Evolutionary conservation across 2,113 vertebrate species (phyloP).

Genomic region (Corythoichthys haematopterus): DNA sequence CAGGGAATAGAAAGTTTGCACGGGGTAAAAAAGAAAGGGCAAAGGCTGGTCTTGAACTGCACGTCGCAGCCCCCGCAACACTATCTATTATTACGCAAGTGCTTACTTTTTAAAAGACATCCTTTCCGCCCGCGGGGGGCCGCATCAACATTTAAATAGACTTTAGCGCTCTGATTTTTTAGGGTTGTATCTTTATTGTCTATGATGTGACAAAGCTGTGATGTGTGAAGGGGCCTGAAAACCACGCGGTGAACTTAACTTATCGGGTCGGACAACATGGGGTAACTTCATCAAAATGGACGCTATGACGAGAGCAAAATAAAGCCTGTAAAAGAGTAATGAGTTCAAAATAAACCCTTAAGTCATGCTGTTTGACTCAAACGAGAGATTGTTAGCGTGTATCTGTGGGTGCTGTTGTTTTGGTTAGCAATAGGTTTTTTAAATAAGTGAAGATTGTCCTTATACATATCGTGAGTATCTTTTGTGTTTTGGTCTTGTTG

Average conservation of each 20-base stretch:
- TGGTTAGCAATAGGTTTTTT: neutral
- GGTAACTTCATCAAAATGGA: neutral
- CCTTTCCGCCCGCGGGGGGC: slow-evolving; percentile 21
- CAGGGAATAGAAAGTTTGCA: slow-evolving; percentile 19
- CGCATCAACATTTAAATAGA: slow-evolving; percentile 16
- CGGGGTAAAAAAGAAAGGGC: slow-evolving; percentile 7
- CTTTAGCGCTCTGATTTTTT: slow-evolving; percentile 13
- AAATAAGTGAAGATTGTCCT: neutral
- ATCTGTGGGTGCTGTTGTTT: neutral
- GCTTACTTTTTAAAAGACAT: slow-evolving; percentile 24
- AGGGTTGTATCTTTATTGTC: neutral
- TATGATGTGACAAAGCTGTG: slow-evolving; percentile 15
- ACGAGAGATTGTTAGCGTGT: neutral
- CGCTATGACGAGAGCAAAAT: neutral
- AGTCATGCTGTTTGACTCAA: neutral
- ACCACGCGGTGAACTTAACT: neutral
- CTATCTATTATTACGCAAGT: slow-evolving; percentile 32
- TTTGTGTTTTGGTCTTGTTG: slow-evolving; percentile 19
- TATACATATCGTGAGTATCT: neutral
- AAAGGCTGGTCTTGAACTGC: slow-evolving; percentile 21
- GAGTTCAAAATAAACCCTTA: too few relatives aligned
- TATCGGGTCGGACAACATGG: neutral
- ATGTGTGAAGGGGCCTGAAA: neutral
- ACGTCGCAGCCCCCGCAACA: slow-evolving; percentile 2
- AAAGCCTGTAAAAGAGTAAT: neutral